Evolutionary conservation across 2,113 vertebrate genomes (phyloP), one percentile per base, ranked within the genome.

Genomic region (Sturnira hondurensis): DNA sequence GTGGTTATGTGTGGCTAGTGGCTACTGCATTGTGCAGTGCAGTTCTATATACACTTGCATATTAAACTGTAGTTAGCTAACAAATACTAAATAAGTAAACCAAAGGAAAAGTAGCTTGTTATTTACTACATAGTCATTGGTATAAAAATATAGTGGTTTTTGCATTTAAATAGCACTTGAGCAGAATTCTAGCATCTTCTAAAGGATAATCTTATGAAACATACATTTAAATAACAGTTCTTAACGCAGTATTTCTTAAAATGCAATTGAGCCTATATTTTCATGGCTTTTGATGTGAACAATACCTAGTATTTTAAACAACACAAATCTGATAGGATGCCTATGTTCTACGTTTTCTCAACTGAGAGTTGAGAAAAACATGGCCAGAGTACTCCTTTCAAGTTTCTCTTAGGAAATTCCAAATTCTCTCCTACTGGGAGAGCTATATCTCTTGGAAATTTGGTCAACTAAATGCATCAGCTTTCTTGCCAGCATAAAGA

Each of bases 401-500:
- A 11, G 31, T 82, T 91, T 33, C 36, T 56, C 45, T 36, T 19
- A 67, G 68, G 24, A 92, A 86, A 85, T 31, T 85, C n/a, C 10
- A 52, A 16, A 52, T 89, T 90, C 93, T 76, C 65, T 95, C 77
- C 74, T 80, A 11, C 16, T 54, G 41, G 33, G 45, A 96, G 88
- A 91, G 67, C 33, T 93, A 0, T 54, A 81, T 86, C 85, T 93
- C 38, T 38, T 73, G 80, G 70, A 83, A 88, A 65, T 93, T 94
- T 96, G 90, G 58, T 58, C 83, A 84, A 45, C 4, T 14, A 70
- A 96, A 93, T 63, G 52, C 41, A 47, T 92, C 71, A 77, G 95
- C 76, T 97, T 96, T 96, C 84, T 88, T 88, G 58, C 80, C 84
- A 93, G 54, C 77, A 54, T 91, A 86, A 88, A 86, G 28, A 86